Conservation (phyloP, 2,113 vertebrate genomes). For the Oenanthe melanoleuca region DNA sequence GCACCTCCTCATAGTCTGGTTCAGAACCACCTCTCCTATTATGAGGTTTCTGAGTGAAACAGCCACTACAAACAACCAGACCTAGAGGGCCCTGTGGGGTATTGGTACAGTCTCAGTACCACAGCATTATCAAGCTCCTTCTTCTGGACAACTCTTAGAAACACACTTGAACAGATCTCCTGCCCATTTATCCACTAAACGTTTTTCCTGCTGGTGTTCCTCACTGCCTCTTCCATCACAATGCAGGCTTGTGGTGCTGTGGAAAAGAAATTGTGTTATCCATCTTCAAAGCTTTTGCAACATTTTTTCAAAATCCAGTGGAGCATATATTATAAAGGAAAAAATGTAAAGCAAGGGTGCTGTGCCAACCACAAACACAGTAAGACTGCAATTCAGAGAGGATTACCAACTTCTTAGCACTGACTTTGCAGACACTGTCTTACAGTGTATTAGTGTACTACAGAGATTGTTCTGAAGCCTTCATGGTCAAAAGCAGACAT, state of each 20-base stretch:
- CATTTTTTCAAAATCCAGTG: constrained; percentile 22
- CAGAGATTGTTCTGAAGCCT: background rate
- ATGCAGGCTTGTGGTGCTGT: background rate
- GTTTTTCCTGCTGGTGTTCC: background rate
- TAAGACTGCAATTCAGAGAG: constrained; percentile 2
- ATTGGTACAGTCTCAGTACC: background rate
- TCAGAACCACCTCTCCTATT: background rate
- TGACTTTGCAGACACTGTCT: background rate
- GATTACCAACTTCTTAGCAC: background rate
- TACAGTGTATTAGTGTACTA: background rate
- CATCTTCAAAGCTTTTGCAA: constrained; percentile 1
- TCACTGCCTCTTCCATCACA: background rate
- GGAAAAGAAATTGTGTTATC: background rate
- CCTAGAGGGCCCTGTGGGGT: background rate
- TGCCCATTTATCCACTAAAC: background rate
- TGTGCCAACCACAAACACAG: background rate
- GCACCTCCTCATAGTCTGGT: background rate
- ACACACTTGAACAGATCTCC: background rate
- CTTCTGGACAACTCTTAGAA: background rate
- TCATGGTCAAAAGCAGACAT: background rate
- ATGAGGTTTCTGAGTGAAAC: background rate
- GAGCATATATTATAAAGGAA: background rate
- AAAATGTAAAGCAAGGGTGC: background rate
- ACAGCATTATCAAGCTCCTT: background rate
- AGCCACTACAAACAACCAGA: background rate